These are phyloP conservation scores for Alces alces DNA, from an alignment of 2,113 vertebrate species.

Conservation along the genomic window DNA sequence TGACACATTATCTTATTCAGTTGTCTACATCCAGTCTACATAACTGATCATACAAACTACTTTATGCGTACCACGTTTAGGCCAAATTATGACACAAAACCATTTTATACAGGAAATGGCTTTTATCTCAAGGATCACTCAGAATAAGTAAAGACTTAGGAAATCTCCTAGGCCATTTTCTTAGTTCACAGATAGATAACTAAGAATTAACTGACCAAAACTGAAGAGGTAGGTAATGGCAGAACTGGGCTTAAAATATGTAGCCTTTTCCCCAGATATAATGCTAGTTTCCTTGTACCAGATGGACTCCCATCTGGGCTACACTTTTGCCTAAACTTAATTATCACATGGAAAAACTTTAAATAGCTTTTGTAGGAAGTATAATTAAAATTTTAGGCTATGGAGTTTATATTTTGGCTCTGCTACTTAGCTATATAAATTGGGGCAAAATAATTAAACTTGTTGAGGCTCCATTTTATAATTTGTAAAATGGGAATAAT, in stretches of 20 bases:
- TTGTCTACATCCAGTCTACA: neutral
- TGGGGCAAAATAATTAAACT: conserved; percentile 1
- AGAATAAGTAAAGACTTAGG: neutral
- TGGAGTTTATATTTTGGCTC: neutral
- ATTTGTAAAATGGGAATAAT: neutral
- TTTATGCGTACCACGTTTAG: neutral
- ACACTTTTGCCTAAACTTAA: neutral
- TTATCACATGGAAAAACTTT: neutral
- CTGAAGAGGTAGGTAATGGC: neutral
- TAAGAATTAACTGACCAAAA: neutral
- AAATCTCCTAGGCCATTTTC: neutral
- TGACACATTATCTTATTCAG: neutral
- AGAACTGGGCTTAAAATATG: neutral
- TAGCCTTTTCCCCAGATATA: neutral
- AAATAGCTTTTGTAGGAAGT: neutral
- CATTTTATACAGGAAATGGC: neutral
- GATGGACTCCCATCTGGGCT: neutral
- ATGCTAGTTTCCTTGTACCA: neutral
- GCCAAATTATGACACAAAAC: neutral
- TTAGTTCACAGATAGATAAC: neutral
- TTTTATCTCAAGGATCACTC: neutral
- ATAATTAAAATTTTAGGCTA: neutral
- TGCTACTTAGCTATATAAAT: neutral
- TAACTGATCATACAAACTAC: neutral
- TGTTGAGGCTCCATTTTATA: neutral